Percentiles rank a stretch among this genome's conserved stretches.
Evolutionary conservation across 1,140 invertebrate species (phyloP).

Genomic region (Nymphalis io): DNA sequence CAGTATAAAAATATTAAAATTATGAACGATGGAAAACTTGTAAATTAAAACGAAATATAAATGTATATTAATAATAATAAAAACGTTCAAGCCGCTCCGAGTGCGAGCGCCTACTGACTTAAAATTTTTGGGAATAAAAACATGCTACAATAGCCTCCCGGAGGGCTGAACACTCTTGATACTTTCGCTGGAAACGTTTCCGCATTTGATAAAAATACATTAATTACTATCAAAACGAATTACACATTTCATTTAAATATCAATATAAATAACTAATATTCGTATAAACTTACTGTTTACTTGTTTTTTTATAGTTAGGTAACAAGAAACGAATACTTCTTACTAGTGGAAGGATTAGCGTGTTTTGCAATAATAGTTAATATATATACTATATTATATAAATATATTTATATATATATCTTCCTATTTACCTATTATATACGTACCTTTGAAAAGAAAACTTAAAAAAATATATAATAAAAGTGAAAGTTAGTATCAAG

Average conservation of each 20-base stretch:
- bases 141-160: slow-evolving; percentile 78
- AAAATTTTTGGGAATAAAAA: slow-evolving; percentile 81
- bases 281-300: too few relatives aligned
- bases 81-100: slow-evolving; percentile 77
- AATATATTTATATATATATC: too few relatives aligned
- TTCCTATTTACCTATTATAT: too few relatives aligned
- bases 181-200: slow-evolving; percentile 41
- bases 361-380: too few relatives aligned
- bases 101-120: slow-evolving; percentile 80
- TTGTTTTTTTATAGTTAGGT: too few relatives aligned
- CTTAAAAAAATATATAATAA: slow-evolving; percentile 17
- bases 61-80: slow-evolving; percentile 80
- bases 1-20: slow-evolving; percentile 81
- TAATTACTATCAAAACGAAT: slow-evolving; percentile 3
- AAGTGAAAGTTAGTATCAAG: slow-evolving; percentile 62
- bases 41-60: slow-evolving; percentile 81
- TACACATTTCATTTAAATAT: too few relatives aligned
- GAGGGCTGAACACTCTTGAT: slow-evolving; percentile 67
- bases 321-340: too few relatives aligned
- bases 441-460: background rate
- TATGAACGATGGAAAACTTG: slow-evolving; percentile 80
- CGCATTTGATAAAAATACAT: slow-evolving; percentile 25
- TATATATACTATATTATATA: too few relatives aligned
- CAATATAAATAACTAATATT: too few relatives aligned
- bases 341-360: too few relatives aligned